Conservation (phyloP, 2,888 invertebrate genomes). For the Agonopterix arenella region DNA sequence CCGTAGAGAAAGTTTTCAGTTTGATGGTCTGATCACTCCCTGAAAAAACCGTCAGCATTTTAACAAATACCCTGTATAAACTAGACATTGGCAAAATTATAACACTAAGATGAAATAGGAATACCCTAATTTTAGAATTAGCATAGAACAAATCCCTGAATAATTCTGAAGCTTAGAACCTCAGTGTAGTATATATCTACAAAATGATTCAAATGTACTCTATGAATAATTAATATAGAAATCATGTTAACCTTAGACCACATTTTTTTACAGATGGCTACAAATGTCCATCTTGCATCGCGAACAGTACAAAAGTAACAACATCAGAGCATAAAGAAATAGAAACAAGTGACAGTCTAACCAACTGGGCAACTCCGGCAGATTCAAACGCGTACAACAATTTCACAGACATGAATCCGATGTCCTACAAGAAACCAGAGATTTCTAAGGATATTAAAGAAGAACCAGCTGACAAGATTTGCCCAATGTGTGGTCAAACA, state of each 20-base stretch:
- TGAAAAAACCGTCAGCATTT: no score
- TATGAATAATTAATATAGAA: not conserved
- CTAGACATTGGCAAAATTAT: no score
- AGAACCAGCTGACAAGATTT: constrained; percentile 74
- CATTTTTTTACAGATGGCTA: constrained; percentile 53
- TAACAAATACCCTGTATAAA: no score
- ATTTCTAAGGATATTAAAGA: constrained; percentile 26
- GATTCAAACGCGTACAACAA: constrained; percentile 59
- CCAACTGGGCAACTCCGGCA: constrained; percentile 64
- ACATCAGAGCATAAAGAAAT: constrained; percentile 65
- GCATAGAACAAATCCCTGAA: no score
- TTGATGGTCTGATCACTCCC: no score
- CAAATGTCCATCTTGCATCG: constrained; percentile 55
- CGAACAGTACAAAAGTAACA: constrained; percentile 42
- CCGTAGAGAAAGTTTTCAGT: no score
- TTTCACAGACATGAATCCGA: constrained; percentile 48
- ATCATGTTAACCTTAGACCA: not conserved
- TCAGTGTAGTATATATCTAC: no score
- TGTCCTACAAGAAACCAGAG: constrained; percentile 41
- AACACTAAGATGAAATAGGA: no score
- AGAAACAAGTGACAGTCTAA: constrained; percentile 66
- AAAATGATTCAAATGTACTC: not conserved
- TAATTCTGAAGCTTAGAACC: no score
- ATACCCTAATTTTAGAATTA: no score
- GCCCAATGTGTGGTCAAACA: constrained; percentile 84